Base-by-base conservation (phyloP, 2,797 vertebrate genomes). In the Pteropus rufus region DNA sequence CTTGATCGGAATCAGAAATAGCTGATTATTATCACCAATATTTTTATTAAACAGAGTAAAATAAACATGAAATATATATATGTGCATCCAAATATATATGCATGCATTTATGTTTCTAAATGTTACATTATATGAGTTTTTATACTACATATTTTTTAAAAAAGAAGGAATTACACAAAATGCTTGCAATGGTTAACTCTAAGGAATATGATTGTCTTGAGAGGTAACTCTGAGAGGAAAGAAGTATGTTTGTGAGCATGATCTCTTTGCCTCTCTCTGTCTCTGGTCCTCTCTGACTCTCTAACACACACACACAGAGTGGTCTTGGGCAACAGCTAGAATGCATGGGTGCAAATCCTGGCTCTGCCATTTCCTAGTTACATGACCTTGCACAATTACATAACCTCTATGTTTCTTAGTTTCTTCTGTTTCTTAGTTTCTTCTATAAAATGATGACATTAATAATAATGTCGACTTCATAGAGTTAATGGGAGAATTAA, bases 81-180 rank as follows among this genome's bases (percentile, higher is more conserved):
- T 65, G 49, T 62, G 3, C 82, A 19, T 24, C 1, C 2, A 9
- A 23, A 41, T 60, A 62, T 7, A 24, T 21, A 21, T 92, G 23
- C 82, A 49, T 84, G 36, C 31, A 79, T 73, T 41, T 56, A 54
- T 56, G 46, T 73, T 88, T 80, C 49, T 90, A 83, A 72, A 81
- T 73, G 56, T 62, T 72, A 36, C 46, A 72, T 86, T 44, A 62
- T 62, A 29, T 87, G 34, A 52, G 91, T 49, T 58, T 65, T 52
- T 89, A 77, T 41, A 31, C 5, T 76, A 5, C 49, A 64, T 87
- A 39, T 64, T 85, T 54, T 56, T 34, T 14, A 49, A 34, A 89
- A 96, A 94, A 52, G 67, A 90, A 87, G 31, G 23, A 88, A 69
- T 83, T 84, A 79, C 23, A 73, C 31, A 80, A 92, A 93, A 77